Base-by-base conservation (phyloP, 1,140 invertebrate genomes). In the Eumeta japonica region DNA sequence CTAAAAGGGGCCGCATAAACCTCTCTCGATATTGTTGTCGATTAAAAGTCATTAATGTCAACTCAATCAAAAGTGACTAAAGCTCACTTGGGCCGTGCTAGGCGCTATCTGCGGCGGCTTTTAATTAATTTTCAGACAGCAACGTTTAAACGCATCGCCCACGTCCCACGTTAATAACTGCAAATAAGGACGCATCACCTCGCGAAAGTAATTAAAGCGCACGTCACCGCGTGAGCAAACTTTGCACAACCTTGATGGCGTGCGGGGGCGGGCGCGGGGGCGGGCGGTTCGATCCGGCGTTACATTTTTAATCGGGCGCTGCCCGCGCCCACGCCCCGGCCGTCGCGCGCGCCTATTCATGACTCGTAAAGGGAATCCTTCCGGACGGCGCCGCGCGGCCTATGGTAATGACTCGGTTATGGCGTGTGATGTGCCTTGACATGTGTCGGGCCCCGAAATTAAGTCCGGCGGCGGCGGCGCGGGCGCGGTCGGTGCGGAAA, bases 371-470 rank as follows among this genome's bases (percentile, higher is more conserved):
- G 52, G 55, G 41, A 48, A 48, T 59, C 44, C 36, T 52, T 52
- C 47, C 42, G 48, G 36, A 45, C 47, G 60, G 56, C 58, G 60
- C 55, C 58, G 58, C 58, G 50, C 37, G 43, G 34, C 50, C 52
- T 63, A 62, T 64, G 65, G 55, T 65, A 67, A 62, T 67, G 51
- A 47, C 55, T 46, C 55, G 55, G 48, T 55, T 59, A 57, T 55
- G 52, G 54, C 44, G 48, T 39, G 40, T 52, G 58, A 63, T 60
- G 56, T 51, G 53, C 50, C 53, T 37, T 62, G 63, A 64, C 60
- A 64, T 62, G 54, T 67, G 66, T 66, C 58, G 48, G 54, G 50
- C 50, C 46, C 55, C 50, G 58, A 65, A 71, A 70, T 71, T 57
- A 64, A 71, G 62, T 63, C 58, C 52, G 51, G 46, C 39, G 49